Evolutionary conservation across 2,797 vertebrate genomes (phyloP).

Genomic region (Mus minutoides): DNA sequence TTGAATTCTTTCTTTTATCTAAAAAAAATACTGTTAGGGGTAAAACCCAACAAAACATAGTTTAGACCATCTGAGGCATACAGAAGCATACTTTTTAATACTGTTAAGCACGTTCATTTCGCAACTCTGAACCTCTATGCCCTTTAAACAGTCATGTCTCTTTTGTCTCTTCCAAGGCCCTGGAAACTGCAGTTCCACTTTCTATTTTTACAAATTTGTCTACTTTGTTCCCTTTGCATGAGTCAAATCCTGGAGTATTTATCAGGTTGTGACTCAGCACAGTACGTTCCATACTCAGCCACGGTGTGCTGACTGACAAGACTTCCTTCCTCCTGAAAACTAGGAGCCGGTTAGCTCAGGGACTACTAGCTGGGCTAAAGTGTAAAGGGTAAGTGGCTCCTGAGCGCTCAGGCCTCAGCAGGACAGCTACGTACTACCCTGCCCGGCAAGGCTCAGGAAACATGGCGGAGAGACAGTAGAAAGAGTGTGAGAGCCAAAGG

Average conservation of each 20-base stretch:
- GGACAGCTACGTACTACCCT: background rate
- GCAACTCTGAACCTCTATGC: background rate
- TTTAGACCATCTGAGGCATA: background rate
- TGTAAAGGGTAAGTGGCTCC: background rate
- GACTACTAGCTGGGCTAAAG: background rate
- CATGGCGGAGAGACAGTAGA: background rate
- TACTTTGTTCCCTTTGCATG: background rate
- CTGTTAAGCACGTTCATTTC: background rate
- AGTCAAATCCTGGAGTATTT: background rate
- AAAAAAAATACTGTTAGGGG: background rate
- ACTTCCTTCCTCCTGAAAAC: background rate
- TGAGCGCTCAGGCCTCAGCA: background rate
- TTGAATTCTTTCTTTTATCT: conserved; percentile 32
- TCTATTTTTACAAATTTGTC: background rate
- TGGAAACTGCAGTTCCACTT: background rate
- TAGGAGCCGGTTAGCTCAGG: background rate
- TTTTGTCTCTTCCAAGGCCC: background rate
- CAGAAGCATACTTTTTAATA: background rate
- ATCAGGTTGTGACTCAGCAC: background rate
- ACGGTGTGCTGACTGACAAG: background rate
- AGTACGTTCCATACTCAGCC: background rate
- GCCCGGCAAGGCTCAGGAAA: background rate
- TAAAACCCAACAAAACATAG: background rate
- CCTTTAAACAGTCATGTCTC: background rate
- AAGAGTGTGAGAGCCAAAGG: background rate